phyloP scores from a whole-genome alignment of 2,113 vertebrate species.

The Chloebia gouldiae region DNA sequence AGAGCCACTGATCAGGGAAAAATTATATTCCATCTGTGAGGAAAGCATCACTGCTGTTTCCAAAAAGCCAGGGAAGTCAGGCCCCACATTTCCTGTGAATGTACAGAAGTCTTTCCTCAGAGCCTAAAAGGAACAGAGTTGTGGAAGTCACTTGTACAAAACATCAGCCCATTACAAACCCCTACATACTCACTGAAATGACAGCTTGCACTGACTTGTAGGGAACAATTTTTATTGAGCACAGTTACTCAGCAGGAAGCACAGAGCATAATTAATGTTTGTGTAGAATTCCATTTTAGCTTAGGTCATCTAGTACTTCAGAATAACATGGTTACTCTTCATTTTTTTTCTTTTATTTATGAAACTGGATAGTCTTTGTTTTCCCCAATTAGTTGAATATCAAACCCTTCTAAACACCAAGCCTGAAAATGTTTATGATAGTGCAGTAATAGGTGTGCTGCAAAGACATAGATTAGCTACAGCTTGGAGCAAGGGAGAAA shows the following conservation, averaged over 20 bases:
- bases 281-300: slow-evolving; percentile 8
- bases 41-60: not conserved
- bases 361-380: not conserved
- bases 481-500: not conserved
- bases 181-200: not conserved
- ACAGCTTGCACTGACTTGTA: not conserved
- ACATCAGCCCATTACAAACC: not conserved
- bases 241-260: slow-evolving; percentile 10
- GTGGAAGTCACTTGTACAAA: not conserved
- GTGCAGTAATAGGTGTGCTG: not conserved
- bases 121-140: not conserved
- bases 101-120: not conserved
- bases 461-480: not conserved
- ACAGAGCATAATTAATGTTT: slow-evolving; percentile 25
- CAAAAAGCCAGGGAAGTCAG: not conserved
- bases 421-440: not conserved
- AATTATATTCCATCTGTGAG: not conserved
- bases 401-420: not conserved
- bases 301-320: not conserved
- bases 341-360: slow-evolving; percentile 23
- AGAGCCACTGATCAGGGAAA: not conserved
- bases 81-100: not conserved
- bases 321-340: not conserved
- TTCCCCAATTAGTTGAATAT: slow-evolving; percentile 18
- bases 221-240: not conserved